A percentile compares a stretch with the other conserved stretches of the same genome.
Conservation (phyloP, 2,888 invertebrate genomes). For the Aphodius granarius region DNA sequence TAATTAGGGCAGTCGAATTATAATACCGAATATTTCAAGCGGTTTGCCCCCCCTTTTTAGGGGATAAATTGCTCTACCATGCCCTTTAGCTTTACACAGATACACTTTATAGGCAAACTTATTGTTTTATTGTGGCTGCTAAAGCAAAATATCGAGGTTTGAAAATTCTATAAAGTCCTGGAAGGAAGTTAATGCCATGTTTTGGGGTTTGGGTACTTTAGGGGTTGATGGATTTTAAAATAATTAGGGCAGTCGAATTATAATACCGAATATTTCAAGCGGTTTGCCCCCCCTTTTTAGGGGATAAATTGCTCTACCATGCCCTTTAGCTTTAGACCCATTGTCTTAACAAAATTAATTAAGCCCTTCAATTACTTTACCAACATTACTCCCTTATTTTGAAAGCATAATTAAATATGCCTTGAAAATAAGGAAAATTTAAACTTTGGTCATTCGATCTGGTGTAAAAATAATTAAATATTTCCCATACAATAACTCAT, state of each 20-base stretch:
- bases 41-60: too few species aligned
- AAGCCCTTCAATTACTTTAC: not conserved
- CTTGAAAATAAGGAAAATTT: too few species aligned
- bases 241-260: not conserved
- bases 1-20: not conserved
- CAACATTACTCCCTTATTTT: not conserved
- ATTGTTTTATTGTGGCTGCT: not conserved
- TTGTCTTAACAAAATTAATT: not conserved
- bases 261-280: not conserved
- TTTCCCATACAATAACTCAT: not conserved
- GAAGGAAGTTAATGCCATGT: not conserved
- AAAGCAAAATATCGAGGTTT: not conserved
- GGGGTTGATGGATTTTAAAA: not conserved
- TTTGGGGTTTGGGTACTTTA: not conserved
- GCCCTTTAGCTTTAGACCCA: not conserved
- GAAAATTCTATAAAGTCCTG: not conserved
- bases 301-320: not conserved
- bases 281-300: not conserved
- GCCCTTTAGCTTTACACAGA: not conserved
- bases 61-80: too few species aligned
- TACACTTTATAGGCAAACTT: not conserved
- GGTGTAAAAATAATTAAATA: not conserved
- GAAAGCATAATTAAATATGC: too few species aligned
- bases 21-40: too few species aligned
- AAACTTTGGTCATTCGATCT: not conserved